A percentile compares a stretch with the other conserved stretches of the same genome.
Conservation (phyloP, 2,888 invertebrate genomes). For the Meandrusa payeni region DNA sequence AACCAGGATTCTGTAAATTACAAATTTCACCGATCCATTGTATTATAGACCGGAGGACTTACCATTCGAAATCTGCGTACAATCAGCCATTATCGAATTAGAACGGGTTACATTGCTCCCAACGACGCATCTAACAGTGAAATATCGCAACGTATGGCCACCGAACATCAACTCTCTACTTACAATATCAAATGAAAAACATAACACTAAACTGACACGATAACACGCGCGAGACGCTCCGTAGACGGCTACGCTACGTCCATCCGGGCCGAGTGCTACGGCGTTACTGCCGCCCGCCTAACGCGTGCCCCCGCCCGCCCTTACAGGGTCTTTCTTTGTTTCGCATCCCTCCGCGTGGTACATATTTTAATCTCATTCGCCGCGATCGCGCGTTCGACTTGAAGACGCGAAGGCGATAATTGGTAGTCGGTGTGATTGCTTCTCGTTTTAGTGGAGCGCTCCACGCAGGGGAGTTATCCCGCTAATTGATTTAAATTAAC, state of each 20-base stretch:
- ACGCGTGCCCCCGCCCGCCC: conserved; percentile 63
- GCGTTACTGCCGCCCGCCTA: conserved; percentile 62
- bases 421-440: conserved; percentile 29
- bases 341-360: conserved; percentile 63
- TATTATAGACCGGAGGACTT: conserved; percentile 22
- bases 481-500: conserved; percentile 23
- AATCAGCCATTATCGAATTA: conserved; percentile 26
- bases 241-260: conserved; percentile 36
- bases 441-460: conserved; percentile 30
- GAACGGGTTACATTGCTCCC: conserved; percentile 21
- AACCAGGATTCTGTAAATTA: conserved; percentile 17
- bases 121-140: conserved; percentile 27
- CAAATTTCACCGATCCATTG: conserved; percentile 17
- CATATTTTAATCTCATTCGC: conserved; percentile 57
- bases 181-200: conserved; percentile 20
- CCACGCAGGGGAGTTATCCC: conserved; percentile 2
- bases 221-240: conserved; percentile 28
- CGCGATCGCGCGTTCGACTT: conserved; percentile 59
- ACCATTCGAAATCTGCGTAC: conserved; percentile 29
- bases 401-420: conserved; percentile 34
- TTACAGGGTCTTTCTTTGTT: conserved; percentile 72
- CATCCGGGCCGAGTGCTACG: conserved; percentile 52
- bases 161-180: conserved; percentile 14
- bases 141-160: conserved; percentile 40
- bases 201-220: conserved; percentile 47